These are phyloP conservation scores for Apis mellifera DNA, from an alignment of 1,140 invertebrate species.

Conservation along the genomic window DNA sequence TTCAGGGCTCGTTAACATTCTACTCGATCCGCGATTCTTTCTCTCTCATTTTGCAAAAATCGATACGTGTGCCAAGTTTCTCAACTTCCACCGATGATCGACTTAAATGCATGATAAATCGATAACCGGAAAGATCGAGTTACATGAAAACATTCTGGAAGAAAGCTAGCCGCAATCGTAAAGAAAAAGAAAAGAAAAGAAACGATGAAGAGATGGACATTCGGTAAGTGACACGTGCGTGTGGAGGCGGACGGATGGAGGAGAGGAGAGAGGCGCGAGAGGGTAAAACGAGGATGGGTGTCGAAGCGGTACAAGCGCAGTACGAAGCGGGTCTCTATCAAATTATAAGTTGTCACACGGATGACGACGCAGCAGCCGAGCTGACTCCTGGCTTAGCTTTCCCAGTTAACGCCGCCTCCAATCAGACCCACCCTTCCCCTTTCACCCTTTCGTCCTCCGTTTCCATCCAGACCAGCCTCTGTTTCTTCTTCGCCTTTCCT, in stretches of 20 bases:
- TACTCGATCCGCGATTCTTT: too few relatives aligned
- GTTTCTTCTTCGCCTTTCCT: conserved; percentile 41
- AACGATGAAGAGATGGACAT: too few relatives aligned
- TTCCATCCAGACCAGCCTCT: background rate
- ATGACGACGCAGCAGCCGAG: conserved; percentile 68
- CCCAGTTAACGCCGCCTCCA: conserved; percentile 72
- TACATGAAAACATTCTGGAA: background rate
- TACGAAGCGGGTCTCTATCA: conserved; percentile 70
- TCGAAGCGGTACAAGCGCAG: conserved; percentile 53
- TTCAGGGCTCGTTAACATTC: too few relatives aligned
- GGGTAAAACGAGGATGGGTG: conserved; percentile 45
- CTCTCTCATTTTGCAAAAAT: too few relatives aligned
- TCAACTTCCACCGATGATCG: too few relatives aligned
- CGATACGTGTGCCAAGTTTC: too few relatives aligned
- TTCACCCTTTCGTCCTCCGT: conserved; percentile 24
- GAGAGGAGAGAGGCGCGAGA: conserved; percentile 1
- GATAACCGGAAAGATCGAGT: background rate
- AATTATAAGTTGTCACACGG: conserved; percentile 78
- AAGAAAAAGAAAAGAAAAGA: too few relatives aligned
- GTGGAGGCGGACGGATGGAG: background rate
- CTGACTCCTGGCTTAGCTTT: conserved; percentile 70
- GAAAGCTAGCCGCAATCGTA: too few relatives aligned
- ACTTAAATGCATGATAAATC: background rate
- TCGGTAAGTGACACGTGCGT: background rate
- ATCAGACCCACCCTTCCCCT: conserved; percentile 66